Evolutionary conservation across 2,797 vertebrate species (phyloP).

Genomic region (Scarus forsteni): DNA sequence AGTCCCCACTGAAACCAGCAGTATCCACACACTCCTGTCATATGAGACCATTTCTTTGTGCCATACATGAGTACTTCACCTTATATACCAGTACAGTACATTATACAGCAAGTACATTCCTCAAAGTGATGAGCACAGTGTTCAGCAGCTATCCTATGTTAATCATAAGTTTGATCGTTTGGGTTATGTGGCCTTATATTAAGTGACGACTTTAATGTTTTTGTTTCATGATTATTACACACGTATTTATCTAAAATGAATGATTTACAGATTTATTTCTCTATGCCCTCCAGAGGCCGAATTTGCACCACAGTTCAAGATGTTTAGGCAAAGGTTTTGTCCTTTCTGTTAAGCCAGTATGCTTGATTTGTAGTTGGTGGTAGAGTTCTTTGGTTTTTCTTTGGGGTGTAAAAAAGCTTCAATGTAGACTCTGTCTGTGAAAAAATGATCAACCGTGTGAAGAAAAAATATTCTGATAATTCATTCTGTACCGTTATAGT

Average conservation of each 20-base stretch:
- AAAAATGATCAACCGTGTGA: slow-evolving; percentile 60
- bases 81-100: slow-evolving; percentile 38
- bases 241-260: slow-evolving; percentile 56
- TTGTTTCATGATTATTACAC: slow-evolving; percentile 33
- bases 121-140: slow-evolving; percentile 24
- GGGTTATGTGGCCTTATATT: slow-evolving; percentile 82
- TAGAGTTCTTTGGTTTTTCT: slow-evolving; percentile 54
- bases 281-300: slow-evolving; percentile 31
- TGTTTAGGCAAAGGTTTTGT: slow-evolving; percentile 33
- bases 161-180: slow-evolving; percentile 67
- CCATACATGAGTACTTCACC: slow-evolving; percentile 57
- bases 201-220: slow-evolving; percentile 42
- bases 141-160: slow-evolving; percentile 40
- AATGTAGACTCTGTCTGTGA: slow-evolving; percentile 76
- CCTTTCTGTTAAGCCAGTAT: slow-evolving; percentile 48
- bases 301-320: slow-evolving; percentile 47
- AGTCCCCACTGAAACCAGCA: slow-evolving; percentile 65
- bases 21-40: slow-evolving; percentile 45
- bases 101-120: slow-evolving; percentile 28
- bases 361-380: slow-evolving; percentile 62
- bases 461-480: slow-evolving; percentile 46
- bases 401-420: slow-evolving; percentile 61
- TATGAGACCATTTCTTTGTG: slow-evolving; percentile 52
- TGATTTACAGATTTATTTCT: slow-evolving; percentile 59
- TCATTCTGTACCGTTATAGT: slow-evolving; percentile 77